Percentiles rank a stretch among this genome's conserved stretches.
phyloP scores from a whole-genome alignment of 2,888 invertebrate genomes.

The Chrysina gloriosa region DNA sequence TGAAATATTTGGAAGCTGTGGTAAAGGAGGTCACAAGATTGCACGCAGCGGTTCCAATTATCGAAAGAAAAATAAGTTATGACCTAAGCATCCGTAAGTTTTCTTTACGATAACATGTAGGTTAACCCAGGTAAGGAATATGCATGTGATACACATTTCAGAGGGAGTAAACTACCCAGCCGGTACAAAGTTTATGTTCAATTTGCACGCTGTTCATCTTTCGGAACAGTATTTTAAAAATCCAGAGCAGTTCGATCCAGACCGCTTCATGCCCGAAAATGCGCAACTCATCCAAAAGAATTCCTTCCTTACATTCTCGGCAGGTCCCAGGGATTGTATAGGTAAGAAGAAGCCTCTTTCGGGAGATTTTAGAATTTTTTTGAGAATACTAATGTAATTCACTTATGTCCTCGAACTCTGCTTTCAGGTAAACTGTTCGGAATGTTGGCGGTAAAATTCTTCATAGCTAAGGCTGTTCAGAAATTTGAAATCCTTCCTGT shows the following conservation, averaged over 20 bases:
- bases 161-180: slow-evolving; percentile 22
- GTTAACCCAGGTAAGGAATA: background rate
- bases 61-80: slow-evolving; percentile 63
- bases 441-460: slow-evolving; percentile 14
- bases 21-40: slow-evolving; percentile 68
- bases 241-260: slow-evolving; percentile 47
- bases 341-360: too few relatives aligned
- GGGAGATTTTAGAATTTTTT: too few relatives aligned
- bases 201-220: slow-evolving; percentile 39
- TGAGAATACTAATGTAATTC: background rate
- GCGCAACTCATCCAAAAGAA: background rate
- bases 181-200: slow-evolving; percentile 34
- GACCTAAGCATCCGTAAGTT: slow-evolving; percentile 53
- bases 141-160: background rate
- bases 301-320: slow-evolving; percentile 29
- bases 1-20: slow-evolving; percentile 69
- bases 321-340: slow-evolving; percentile 38
- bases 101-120: background rate
- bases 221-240: slow-evolving; percentile 42
- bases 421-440: slow-evolving; percentile 36
- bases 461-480: slow-evolving; percentile 13
- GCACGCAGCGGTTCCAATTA: slow-evolving; percentile 67
- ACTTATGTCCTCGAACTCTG: too few relatives aligned
- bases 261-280: slow-evolving; percentile 46
- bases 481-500: slow-evolving; percentile 30